Base-by-base conservation (phyloP, 2,113 vertebrate species). In the Nannospalax galili region DNA sequence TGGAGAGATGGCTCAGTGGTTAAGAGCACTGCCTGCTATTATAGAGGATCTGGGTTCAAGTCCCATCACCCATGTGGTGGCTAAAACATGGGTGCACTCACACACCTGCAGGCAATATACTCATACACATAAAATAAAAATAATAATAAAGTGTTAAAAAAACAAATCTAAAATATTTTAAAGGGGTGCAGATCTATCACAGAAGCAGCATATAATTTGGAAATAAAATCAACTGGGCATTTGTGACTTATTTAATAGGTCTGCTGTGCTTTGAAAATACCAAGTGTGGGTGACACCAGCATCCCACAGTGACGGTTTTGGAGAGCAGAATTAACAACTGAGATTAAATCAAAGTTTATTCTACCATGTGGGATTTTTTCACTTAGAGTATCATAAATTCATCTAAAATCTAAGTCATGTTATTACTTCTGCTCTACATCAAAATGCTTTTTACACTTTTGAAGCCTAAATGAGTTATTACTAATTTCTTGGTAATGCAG, bases 161-260 rank as follows among this genome's bases (percentile, higher is more conserved):
- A 52, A 52, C 11, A 52, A 52, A 52, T 52, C 48, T 11, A 52
- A 52, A 52, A 52, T 7, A 52, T 52, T 52, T 52, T 52, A 75
- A 65, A 12, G 72, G 64, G 65, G 17, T 67, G 58, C n/a, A 92
- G 56, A 58, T 92, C 37, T 87, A 40, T 77, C 45, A 42, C n/a
- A 95, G 72, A 78, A 90, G 78, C 37, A 84, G 35, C 7, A n/a
- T 62, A 37, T 82, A 74, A 86, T 88, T 87, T 92, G 65, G 56
- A n/a, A 96, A 87, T 35, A 80, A 77, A 75, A 85, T 81, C 77
- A 94, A 90, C 77, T 93, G 73, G n/a, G 42, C 60, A 42, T 78
- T 92, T 84, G 89, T 88, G 78, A 73, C 35, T 67, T 80, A 62
- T 56, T 64, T 42, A 89, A 77, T 35, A 65, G 58, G 40, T 65